A percentile compares a stretch with the other conserved stretches of the same genome.
phyloP scores from a whole-genome alignment of 2,888 invertebrate genomes.

The Drosophila recens region DNA sequence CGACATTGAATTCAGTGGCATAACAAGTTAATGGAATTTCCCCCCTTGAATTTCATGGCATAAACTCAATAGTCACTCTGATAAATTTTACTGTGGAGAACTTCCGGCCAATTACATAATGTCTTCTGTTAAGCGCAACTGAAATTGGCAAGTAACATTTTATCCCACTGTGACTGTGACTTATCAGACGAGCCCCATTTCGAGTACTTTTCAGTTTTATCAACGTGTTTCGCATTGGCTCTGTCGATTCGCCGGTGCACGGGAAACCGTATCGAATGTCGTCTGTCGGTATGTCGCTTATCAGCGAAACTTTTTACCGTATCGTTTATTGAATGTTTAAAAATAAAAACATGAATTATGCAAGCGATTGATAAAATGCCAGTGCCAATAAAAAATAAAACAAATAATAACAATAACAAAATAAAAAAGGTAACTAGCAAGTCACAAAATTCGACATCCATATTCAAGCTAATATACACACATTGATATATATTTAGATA shows the following conservation, averaged over 20 bases:
- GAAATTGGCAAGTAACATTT: constrained; percentile 17
- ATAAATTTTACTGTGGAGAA: not conserved
- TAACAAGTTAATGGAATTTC: not conserved
- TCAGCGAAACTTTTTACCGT: constrained; percentile 25
- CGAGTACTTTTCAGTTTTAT: constrained; percentile 18
- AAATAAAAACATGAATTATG: constrained; percentile 69
- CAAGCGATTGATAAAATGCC: constrained; percentile 65
- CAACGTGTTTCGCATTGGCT: constrained; percentile 1
- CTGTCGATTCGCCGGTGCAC: not conserved
- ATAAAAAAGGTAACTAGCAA: not conserved
- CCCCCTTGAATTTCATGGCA: not conserved
- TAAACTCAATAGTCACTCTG: not conserved
- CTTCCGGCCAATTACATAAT: constrained; percentile 32
- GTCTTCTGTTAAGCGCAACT: not conserved
- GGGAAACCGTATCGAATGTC: constrained; percentile 20
- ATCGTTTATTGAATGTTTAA: constrained; percentile 62
- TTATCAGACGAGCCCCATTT: constrained; percentile 35
- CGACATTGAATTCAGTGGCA: not conserved
- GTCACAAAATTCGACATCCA: constrained; percentile 3
- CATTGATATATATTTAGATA: not conserved
- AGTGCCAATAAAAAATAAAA: constrained; percentile 13
- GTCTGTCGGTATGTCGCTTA: constrained; percentile 28
- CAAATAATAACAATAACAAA: constrained; percentile 1
- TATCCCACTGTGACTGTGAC: constrained; percentile 5
- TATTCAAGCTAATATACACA: not conserved